Base-by-base conservation (phyloP, 2,113 vertebrate species). In the Aegotheles bennettii region DNA sequence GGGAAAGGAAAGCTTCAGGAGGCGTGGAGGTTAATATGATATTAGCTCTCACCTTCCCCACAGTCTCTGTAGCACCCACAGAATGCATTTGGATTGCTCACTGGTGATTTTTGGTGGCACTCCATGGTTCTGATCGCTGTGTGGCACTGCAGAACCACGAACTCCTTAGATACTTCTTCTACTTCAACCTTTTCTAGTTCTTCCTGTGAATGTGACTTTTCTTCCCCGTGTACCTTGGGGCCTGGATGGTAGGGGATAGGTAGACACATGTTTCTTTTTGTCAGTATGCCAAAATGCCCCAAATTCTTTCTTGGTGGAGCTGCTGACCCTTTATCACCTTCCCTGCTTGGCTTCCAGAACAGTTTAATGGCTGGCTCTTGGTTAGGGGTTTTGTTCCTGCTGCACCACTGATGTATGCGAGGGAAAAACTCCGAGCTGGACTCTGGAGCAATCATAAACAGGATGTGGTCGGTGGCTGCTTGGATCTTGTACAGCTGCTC, bases 381-480 rank as follows among this genome's bases (percentile, higher is more conserved):
- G 28, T 45, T 47, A 7, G 26, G 24, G 25, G n/a, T 7, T 87
- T 40, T 59, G 35, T 63, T 75, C 38, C 93, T 84, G 88, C 71
- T 86, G 85, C 85, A 7, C 71, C 2, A 0, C 54, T 43, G 68
- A 26, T 75, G 65, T 20, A 10, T 9, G 6, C 0, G 29, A 77
- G 85, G 85, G n/a, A 31, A 53, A 40, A 4, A 38, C 45, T 9
- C 11, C 2, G 1, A 51, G 86, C 76, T 84, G 84, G 69, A 0
- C 61, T 54, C 12, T 59, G 57, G 73, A 84, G 31, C 8, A 18
- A 6, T 36, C 43, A 4, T 54, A 81, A 75, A 63, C 94, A 95
- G 94, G 94, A 87, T 81, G 94, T 90, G 93, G 87, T 82, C 77
- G 63, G 76, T 28, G 71, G 54, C 88, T 65, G 88, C 94, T 20